Percentiles rank a stretch among this genome's conserved stretches.
These are phyloP conservation scores for Lates calcarifer DNA, from an alignment of 2,113 vertebrate genomes.

Conservation along the genomic window DNA sequence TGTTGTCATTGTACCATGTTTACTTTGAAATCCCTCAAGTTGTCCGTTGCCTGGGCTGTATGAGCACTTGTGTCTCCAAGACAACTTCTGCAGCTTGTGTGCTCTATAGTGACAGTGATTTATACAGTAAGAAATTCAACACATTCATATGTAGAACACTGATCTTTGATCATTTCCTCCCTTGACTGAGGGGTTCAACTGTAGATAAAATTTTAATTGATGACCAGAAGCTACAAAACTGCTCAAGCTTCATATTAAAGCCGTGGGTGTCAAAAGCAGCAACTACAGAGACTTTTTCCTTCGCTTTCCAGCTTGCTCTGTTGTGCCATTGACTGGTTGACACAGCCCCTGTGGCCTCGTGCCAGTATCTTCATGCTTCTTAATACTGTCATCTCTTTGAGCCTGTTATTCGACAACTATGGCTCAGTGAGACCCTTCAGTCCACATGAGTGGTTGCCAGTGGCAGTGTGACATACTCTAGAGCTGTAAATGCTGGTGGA, in stretches of 20 bases:
- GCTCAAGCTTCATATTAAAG: conserved; percentile 14
- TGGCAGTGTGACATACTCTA: neutral
- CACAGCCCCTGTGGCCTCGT: neutral
- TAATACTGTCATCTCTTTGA: conserved; percentile 21
- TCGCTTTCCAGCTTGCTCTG: neutral
- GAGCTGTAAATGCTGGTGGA: neutral
- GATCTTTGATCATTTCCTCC: conserved; percentile 20
- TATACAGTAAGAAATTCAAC: neutral
- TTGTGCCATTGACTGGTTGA: conserved; percentile 20
- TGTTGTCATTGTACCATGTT: neutral
- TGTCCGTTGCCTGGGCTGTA: conserved; percentile 7
- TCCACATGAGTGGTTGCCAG: conserved; percentile 6
- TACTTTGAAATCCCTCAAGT: neutral
- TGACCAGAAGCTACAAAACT: conserved; percentile 9
- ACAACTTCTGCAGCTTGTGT: conserved; percentile 4
- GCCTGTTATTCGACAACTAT: conserved; percentile 7
- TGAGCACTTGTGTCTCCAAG: neutral
- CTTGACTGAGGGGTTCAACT: conserved; percentile 10
- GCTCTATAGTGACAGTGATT: neutral
- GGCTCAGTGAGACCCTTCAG: neutral
- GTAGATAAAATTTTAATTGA: conserved; percentile 38
- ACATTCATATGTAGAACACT: conserved; percentile 8
- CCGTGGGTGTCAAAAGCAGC: neutral
- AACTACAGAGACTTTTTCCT: neutral
- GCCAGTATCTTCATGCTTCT: conserved; percentile 12